Evolutionary conservation across 2,888 invertebrate genomes (phyloP).

Genomic region (Zaprionus obscuricornis): DNA sequence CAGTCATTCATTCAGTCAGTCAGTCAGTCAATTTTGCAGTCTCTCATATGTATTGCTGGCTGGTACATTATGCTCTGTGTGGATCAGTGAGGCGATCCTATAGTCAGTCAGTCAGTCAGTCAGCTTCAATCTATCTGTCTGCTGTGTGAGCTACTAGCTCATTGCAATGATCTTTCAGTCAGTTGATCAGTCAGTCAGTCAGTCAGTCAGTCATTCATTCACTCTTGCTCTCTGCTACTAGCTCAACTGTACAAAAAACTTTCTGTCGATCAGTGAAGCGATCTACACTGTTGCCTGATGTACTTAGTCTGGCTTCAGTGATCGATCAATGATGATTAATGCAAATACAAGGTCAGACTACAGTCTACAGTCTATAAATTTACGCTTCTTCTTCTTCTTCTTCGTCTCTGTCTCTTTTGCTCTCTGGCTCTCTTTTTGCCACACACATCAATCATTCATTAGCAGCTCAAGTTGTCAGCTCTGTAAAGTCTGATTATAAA

Average conservation of each 20-base stretch:
- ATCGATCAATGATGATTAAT: conserved; percentile 80
- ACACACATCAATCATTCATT: conserved; percentile 79
- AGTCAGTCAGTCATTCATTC: too few relatives aligned
- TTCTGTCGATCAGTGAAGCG: conserved; percentile 48
- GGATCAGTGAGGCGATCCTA: conserved; percentile 15
- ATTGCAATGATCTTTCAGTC: too few relatives aligned
- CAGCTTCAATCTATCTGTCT: too few relatives aligned
- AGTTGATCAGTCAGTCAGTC: too few relatives aligned
- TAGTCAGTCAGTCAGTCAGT: conserved; percentile 7
- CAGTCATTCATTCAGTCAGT: conserved; percentile 15
- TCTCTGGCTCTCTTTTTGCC: too few relatives aligned
- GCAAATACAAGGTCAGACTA: conserved; percentile 75
- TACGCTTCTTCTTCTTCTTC: conserved; percentile 1
- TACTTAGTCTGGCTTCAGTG: conserved; percentile 73
- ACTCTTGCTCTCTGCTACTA: too few relatives aligned
- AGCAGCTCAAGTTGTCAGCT: conserved; percentile 75
- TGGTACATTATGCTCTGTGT: too few relatives aligned
- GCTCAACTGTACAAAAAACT: too few relatives aligned
- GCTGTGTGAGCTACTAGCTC: conserved; percentile 23
- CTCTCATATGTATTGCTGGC: too few relatives aligned
- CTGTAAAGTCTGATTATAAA: conserved; percentile 50
- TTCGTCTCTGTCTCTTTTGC: not conserved
- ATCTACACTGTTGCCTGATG: conserved; percentile 36
- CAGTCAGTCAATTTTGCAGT: not conserved
- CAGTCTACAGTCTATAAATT: not conserved